Evolutionary conservation across 2,797 vertebrate species (phyloP), one percentile per base, ranked within the genome.

Genomic region (Schizothorax lantsangensis): DNA sequence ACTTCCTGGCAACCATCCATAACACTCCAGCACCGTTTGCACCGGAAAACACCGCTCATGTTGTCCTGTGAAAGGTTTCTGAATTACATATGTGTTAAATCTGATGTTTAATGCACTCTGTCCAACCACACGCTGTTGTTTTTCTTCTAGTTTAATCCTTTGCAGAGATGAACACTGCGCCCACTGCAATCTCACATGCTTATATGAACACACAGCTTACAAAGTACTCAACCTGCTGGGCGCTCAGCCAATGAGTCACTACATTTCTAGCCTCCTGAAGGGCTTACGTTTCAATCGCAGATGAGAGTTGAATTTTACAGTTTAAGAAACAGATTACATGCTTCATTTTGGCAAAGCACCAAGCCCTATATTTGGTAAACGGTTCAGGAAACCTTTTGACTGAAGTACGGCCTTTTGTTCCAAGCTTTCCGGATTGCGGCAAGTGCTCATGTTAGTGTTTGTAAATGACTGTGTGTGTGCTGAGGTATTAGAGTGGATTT

Each of bases 401-500:
- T 47, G 7, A 80, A 84, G 71, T 33, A 15, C 78, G 47, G 47
- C 17, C 49, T 68, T 57, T 87, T 85, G 69, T 71, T 88, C 72
- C 38, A 62, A 78, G 74, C 57, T 86, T 83, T 72, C 69, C 68
- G 75, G 77, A 84, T 81, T 45, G n/a, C 30, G 30, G 23, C 74
- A 49, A 66, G 19, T 26, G 54, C 79, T 66, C 57, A 47, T 79
- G 26, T 83, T 74, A 77, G 36, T 5, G 40, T 84, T 47, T 83
- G 52, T 80, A 59, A 80, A 59, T 89, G 74, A 83, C 4, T 75
- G 74, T 85, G 78, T 77, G 17, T 57, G 26, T 81, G 91, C 86
- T 83, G 80, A 86, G 87, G 94, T 93, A 94, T 95, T 95, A 95
- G 77, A 79, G 45, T 90, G 92, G 94, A 94, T 95, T 95, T 94